Base-by-base conservation (phyloP, 2,888 invertebrate species). In the Cordylochernes scorpioides region DNA sequence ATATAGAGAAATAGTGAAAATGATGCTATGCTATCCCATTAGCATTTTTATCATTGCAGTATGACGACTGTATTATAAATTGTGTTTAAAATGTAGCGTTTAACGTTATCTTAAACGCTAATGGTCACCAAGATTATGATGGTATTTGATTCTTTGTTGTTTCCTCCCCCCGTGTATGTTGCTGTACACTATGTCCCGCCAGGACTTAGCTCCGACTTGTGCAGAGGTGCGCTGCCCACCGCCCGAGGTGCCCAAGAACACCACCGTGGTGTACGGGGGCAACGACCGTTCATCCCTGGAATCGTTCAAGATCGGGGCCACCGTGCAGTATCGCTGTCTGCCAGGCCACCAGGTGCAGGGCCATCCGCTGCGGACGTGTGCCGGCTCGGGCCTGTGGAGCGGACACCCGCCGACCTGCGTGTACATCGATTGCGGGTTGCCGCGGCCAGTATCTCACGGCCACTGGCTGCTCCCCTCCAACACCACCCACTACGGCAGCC, bases 161-260 rank as follows among this genome's bases (percentile, higher is more conserved):
- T n/a, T n/a, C n/a, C n/a, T n/a, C n/a, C n/a, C n/a, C n/a, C n/a
- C n/a, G n/a, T n/a, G n/a, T n/a, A n/a, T n/a, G n/a, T n/a, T n/a
- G n/a, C n/a, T n/a, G n/a, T n/a, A n/a, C n/a, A n/a, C n/a, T n/a
- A n/a, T n/a, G n/a, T n/a, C n/a, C n/a, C n/a, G n/a, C n/a, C n/a
- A n/a, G n/a, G n/a, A n/a, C n/a, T n/a, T n/a, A n/a, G n/a, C n/a
- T n/a, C n/a, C n/a, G n/a, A n/a, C 2, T 21, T 13, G 48, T 51
- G 1, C 51, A 75, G 80, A 82, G 59, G 75, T 82, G 40, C 67
- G 82, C 30, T 84, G 84, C 46, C 62, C 70, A 0, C 78, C 78
- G 45, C 82, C 84, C 0, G 56, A 67, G 3, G 58, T 77, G 16
- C 72, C 82, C 0, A 68, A 71, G 16, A 77, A 80, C 49, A 72